A percentile compares a stretch with the other conserved stretches of the same genome.
These are phyloP conservation scores for Euphydryas editha DNA, from an alignment of 2,888 invertebrate species.

Conservation along the genomic window DNA sequence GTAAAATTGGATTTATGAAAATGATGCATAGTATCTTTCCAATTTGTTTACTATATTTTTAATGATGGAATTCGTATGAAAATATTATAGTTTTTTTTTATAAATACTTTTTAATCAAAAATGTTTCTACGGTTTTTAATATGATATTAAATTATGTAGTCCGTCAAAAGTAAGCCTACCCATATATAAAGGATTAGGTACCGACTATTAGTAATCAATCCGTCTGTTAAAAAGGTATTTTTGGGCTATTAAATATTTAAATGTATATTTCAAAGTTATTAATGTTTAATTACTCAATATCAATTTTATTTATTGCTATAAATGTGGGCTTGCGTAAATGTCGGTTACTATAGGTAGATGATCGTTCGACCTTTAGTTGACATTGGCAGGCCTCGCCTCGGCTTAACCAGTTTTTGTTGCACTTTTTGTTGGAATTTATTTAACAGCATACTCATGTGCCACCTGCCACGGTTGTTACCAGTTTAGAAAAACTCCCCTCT, in stretches of 20 bases:
- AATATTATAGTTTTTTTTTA: neutral
- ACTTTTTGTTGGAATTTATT: conserved; percentile 67
- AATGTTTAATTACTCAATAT: conserved; percentile 2
- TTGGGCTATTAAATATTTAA: neutral
- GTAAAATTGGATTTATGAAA: conserved; percentile 52
- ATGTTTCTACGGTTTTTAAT: neutral
- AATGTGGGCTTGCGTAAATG: conserved; percentile 16
- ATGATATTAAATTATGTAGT: neutral
- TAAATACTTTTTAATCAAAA: neutral
- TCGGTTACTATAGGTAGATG: conserved; percentile 27
- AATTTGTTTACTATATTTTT: conserved; percentile 10
- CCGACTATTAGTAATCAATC: neutral
- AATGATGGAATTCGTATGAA: neutral
- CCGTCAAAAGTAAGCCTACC: neutral
- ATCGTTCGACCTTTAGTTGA: conserved; percentile 74
- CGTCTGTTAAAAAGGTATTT: neutral
- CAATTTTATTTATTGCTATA: neutral
- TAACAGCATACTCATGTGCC: conserved; percentile 73
- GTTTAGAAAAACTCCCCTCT: conserved; percentile 76
- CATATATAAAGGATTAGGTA: neutral
- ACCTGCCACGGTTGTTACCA: conserved; percentile 82
- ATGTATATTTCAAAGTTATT: neutral
- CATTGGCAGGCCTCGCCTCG: conserved; percentile 64
- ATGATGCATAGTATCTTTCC: conserved; percentile 22
- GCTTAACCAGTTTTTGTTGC: conserved; percentile 69